Base-by-base conservation (phyloP, 2,888 invertebrate genomes). In the Eupithecia subumbrata region DNA sequence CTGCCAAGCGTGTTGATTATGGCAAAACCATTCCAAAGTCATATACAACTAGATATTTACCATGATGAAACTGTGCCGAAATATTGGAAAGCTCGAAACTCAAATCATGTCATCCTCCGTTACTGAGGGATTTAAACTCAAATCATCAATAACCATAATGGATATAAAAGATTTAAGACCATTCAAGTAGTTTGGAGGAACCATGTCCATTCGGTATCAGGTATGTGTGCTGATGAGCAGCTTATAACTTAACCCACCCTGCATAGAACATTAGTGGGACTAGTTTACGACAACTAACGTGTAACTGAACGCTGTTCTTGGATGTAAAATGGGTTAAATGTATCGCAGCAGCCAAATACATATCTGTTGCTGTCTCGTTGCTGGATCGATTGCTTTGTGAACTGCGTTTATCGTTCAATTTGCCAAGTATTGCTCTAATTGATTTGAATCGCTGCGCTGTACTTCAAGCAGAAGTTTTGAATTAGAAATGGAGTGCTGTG, bases 271-370 rank as follows among this genome's bases (percentile, higher is more conserved):
- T 81, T 80, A 80, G 76, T 45, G 75, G 48, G 73, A 78, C 78
- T 79, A 71, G 79, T 81, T 80, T 78, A 82, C 81, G 79, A 76
- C 71, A 74, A 73, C 73, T 76, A 81, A 75, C 77, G 76, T 76
- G 79, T 64, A 79, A 73, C 79, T 75, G 78, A 79, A 73, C 78
- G 66, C 69, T 78, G 77, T 78, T 76, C 79, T 76, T 71, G 78
- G 75, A 79, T 79, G 81, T 82, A 75, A 72, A 78, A 80, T 77
- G 73, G 73, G 75, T 68, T 73, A 76, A 78, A 79, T 79, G 81
- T 78, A 79, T 79, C 76, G 75, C 69, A 68, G 22, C 48, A 72
- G 68, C 68, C 72, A 68, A 74, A 69, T 72, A 73, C 72, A 71
- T 72, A 66, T 69, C 74, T 74, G 74, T 72, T 73, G 22, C 34